These are phyloP conservation scores for Apamea anceps DNA, from an alignment of 2,888 invertebrate genomes.

Conservation along the genomic window DNA sequence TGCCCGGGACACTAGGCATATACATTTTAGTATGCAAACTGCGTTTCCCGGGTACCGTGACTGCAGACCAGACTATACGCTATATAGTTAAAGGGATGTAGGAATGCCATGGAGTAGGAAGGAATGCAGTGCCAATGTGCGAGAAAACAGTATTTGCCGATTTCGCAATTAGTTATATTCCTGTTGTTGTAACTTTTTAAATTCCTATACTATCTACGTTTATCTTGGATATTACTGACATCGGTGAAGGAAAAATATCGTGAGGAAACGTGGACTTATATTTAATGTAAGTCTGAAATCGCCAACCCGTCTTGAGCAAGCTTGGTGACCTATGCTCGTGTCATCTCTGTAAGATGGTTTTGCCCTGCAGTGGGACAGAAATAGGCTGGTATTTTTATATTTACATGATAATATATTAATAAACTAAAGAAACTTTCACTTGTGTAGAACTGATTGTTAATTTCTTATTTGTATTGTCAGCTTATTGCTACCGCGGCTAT, in stretches of 20 bases:
- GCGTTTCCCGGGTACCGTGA: not conserved
- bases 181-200: not conserved
- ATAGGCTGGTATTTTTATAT: not conserved
- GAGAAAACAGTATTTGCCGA: not conserved
- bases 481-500: too few species aligned
- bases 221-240: too few species aligned
- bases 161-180: not conserved
- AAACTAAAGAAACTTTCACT: not conserved
- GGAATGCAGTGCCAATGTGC: constrained; percentile 20
- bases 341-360: not conserved
- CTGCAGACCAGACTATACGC: constrained; percentile 2
- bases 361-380: not conserved
- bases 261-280: not conserved
- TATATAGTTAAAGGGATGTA: not conserved
- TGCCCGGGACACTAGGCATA: constrained; percentile 22
- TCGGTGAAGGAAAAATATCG: not conserved
- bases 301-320: not conserved
- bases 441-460: not conserved
- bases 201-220: not conserved
- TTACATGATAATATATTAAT: too few species aligned
- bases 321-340: not conserved
- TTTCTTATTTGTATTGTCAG: too few species aligned
- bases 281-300: not conserved
- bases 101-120: not conserved
- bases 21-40: constrained; percentile 20